Base-by-base conservation (phyloP, 2,113 vertebrate genomes). In the Eira barbara region DNA sequence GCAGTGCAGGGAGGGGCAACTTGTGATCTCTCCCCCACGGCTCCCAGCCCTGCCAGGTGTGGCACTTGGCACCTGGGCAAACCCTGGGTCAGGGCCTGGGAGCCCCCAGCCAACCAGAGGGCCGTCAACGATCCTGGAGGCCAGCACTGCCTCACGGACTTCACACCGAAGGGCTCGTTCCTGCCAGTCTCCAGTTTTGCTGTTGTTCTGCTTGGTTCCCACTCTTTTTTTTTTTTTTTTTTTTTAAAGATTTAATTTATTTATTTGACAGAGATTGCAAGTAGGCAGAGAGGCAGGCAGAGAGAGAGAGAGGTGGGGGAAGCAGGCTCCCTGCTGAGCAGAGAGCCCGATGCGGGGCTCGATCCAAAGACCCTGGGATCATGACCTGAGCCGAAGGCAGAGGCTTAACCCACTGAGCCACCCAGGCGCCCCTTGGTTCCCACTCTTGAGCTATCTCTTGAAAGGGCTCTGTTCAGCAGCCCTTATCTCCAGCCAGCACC, bases 141-240 rank as follows among this genome's bases (percentile, higher is more conserved):
- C 29, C 34, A 12, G 13, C 5, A 29, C 39, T 7, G 12, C 31
- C 18, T 34, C 36, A 42, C 0, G 0, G 4, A 12, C 36, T 18
- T 23, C n/a, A 45, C 52, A 5, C 1, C 1, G 6, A 34, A 29
- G 2, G 25, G 45, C 9, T 45, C 12, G 7, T 23, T 15, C 7
- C 49, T 23, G 7, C 45, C 31, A 7, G 20, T 12, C 23, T 57
- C n/a, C 0, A 0, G 61, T n/a, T 61, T 74, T 2, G 14, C 29
- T 61, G 18, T 74, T 3, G 10, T 34, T 27, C 83, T 57, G 31
- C 79, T 20, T 59, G 45, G 80, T 80, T n/a, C 18, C 1, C 0
- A 18, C 23, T 25, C 36, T 17, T 71, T n/a, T n/a, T n/a, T n/a
- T n/a, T n/a, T n/a, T n/a, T n/a, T n/a, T n/a, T n/a, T n/a, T n/a